Evolutionary conservation across 2,113 vertebrate genomes (phyloP), one percentile per base, ranked within the genome.

Genomic region (Zootoca vivipara): DNA sequence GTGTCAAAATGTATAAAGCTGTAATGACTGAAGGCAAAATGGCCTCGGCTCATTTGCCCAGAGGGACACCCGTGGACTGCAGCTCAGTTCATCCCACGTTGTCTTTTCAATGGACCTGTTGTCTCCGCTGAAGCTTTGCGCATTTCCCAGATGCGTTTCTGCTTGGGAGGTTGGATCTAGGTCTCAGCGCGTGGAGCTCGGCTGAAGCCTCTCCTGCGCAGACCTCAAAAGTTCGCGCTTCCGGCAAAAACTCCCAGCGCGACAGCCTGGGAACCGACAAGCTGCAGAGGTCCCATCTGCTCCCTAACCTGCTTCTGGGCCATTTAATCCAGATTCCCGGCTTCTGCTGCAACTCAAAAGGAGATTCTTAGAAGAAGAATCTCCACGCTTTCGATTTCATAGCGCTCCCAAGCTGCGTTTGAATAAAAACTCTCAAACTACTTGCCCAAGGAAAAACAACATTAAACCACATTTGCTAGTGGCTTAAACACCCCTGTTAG

Each of bases 101-200:
- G 69, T 15, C 33, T 82, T 87, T 62, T 62, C 42, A 73, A 33
- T 40, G 67, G 78, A 16, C 28, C 67, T 4, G 42, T 58, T 33
- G 83, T 33, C 64, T 70, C 56, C 8, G 13, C 82, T 13, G 77
- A 33, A 35, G 83, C 85, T 15, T 38, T 30, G n/a, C 82, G 24
- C 40, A 24, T 72, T 62, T 84, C 52, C 79, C 67, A 67, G 82
- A 33, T 42, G 67, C 6, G 13, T 15, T 52, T 64, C 56, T 80
- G 38, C 82, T 30, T 73, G 88, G 56, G 77, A 52, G 77, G 77
- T 80, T 35, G 24, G 77, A 30, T 89, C 78, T 77, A 6, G 69
- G 75, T 33, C 65, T 73, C 30, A 5, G 30, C 67, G 5, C 69
- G 75, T 79, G 83, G 77, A 40, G 52, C 46, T 26, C 33, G 4